Percentiles rank a stretch among this genome's conserved stretches.
Conservation (phyloP, 2,888 invertebrate species). For the Furcula furcula region DNA sequence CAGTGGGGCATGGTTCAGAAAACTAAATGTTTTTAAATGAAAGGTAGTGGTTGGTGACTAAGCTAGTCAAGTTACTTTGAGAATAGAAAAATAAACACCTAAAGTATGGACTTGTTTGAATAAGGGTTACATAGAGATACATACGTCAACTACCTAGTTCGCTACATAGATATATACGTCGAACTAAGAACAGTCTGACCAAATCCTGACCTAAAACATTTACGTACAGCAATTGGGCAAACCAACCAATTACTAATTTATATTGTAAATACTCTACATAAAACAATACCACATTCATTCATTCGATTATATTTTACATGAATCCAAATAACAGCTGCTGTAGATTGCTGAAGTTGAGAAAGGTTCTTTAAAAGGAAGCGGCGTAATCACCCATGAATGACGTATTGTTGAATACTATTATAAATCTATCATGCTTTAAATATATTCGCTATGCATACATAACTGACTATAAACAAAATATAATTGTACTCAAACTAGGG, state of each 20-base stretch:
- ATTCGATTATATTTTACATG: neutral
- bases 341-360: neutral
- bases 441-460: slow-evolving; percentile 2
- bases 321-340: neutral
- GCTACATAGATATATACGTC: no score
- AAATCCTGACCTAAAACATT: no score
- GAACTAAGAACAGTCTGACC: no score
- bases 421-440: neutral
- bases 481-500: neutral
- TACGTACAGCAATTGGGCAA: no score
- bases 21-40: no score
- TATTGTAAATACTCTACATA: neutral
- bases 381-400: neutral
- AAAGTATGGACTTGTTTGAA: neutral
- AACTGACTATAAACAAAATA: neutral
- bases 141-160: no score
- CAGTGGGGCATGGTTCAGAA: no score
- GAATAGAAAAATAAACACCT: no score
- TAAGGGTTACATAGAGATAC: no score
- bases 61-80: no score
- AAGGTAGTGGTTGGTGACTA: no score
- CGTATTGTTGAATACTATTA: neutral
- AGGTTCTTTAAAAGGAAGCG: neutral
- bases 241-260: neutral
- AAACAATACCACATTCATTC: neutral